These are phyloP conservation scores for Prorops nasuta DNA, from an alignment of 1,140 invertebrate species.

Conservation along the genomic window DNA sequence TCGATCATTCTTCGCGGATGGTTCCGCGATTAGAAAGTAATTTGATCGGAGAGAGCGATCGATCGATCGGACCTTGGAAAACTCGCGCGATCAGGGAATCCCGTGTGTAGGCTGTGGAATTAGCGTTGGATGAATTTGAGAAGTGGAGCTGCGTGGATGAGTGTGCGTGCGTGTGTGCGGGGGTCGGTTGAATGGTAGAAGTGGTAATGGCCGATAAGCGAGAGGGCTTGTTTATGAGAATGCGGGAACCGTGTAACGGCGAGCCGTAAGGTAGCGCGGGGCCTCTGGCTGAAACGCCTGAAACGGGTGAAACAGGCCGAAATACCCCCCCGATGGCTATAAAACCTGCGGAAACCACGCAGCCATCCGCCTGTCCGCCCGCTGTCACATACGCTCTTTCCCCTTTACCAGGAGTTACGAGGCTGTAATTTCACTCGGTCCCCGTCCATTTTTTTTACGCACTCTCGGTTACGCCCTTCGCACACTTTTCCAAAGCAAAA, in stretches of 20 bases:
- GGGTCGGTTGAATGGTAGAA: too few species aligned
- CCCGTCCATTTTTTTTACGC: slow-evolving; percentile 14
- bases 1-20: too few species aligned
- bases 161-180: too few species aligned
- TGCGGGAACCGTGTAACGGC: slow-evolving; percentile 36
- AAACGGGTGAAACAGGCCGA: slow-evolving; percentile 21
- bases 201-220: not conserved
- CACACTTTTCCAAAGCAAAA: not conserved
- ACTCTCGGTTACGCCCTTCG: not conserved
- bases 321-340: slow-evolving; percentile 32
- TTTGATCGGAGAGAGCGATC: too few species aligned
- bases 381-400: slow-evolving; percentile 45
- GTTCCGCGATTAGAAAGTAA: too few species aligned
- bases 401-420: slow-evolving; percentile 44
- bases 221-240: slow-evolving; percentile 27
- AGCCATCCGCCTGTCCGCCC: slow-evolving; percentile 30
- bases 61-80: too few species aligned
- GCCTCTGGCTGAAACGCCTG: slow-evolving; percentile 24
- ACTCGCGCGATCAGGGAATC: too few species aligned
- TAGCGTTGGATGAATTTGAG: too few species aligned
- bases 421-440: slow-evolving; percentile 39
- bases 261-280: slow-evolving; percentile 26
- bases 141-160: too few species aligned
- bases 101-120: too few species aligned
- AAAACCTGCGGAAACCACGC: slow-evolving; percentile 27